Evolutionary conservation across 2,797 vertebrate species (phyloP), one percentile per base, ranked within the genome.

Genomic region (Neosilurus mollespiculum): DNA sequence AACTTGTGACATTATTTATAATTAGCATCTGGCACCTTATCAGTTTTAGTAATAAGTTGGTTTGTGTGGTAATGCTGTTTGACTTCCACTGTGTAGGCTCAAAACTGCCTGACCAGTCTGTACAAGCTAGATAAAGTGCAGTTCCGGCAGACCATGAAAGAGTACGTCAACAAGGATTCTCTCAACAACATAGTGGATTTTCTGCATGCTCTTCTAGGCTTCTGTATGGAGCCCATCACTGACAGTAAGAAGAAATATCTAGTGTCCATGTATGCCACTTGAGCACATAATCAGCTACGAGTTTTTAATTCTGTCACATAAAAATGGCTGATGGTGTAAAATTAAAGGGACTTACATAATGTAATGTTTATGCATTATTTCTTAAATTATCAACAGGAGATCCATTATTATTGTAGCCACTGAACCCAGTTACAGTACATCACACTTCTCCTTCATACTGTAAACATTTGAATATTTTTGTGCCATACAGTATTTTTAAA

Each of bases 181-280:
- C 96, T 99, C 88, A 99, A 99, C 94, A 99, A 99, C 34, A 98
- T 99, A 84, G 98, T 99, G 92, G 98, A 99, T 95, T 99, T 99
- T 93, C 95, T 99, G 84, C 98, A 99, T 88, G 98, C 98, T 80
- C 94, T 99, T 85, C 95, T 99, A 92, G 98, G 98, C 91, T 99
- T 99, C 93, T 99, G 98, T 90, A 99, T 99, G 98, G 98, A 99
- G 92, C 97, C 98, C 9, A 95, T 98, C 88, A 98, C 98, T 67
- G 98, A 99, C 93, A 99, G 98, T 99, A 96, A 99, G 98, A 91
- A 81, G 67, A 80, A 78, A 83, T 43, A 72, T 59, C 66, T 69
- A 65, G 56, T 65, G 72, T 43, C 76, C 4, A 9, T 20, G 2
- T 59, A 78, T 79, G 37, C 83, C 51, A 80, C 78, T 81, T 24